A percentile compares a stretch with the other conserved stretches of the same genome.
phyloP scores from a whole-genome alignment of 2,113 vertebrate genomes.

The Pogonocichla stellata region DNA sequence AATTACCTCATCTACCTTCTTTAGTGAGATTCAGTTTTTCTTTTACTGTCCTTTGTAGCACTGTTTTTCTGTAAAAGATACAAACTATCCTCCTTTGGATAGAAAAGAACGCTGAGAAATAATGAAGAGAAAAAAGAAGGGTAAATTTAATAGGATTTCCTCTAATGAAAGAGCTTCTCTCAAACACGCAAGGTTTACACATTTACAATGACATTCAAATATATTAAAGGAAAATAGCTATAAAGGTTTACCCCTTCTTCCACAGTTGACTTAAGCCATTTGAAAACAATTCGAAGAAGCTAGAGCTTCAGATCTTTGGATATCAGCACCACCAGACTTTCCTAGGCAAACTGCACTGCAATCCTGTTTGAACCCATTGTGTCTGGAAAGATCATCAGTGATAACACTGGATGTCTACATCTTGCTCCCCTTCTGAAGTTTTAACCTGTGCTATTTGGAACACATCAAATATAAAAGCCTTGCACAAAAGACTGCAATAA shows the following conservation, averaged over 20 bases:
- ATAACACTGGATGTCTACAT: not conserved
- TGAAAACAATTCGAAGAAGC: not conserved
- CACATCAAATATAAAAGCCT: not conserved
- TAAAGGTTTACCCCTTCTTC: not conserved
- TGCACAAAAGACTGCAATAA: not conserved
- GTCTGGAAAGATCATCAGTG: not conserved
- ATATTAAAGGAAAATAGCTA: not conserved
- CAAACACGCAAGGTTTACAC: not conserved
- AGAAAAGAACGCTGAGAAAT: not conserved
- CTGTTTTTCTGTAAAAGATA: not conserved
- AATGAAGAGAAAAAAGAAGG: not conserved
- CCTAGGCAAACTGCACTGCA: not conserved
- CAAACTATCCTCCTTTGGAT: not conserved
- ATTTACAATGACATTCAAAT: not conserved
- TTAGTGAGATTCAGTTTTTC: not conserved
- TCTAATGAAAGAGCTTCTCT: not conserved
- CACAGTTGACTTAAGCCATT: not conserved
- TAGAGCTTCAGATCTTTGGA: not conserved
- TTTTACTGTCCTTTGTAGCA: not conserved
- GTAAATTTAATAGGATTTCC: not conserved
- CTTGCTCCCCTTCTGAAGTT: not conserved
- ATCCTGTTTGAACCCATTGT: not conserved
- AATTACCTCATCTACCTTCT: not conserved
- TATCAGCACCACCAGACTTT: not conserved
- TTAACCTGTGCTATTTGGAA: not conserved